These are phyloP conservation scores for Tetragnatha versicolor DNA, from an alignment of 1,140 invertebrate species.

Conservation along the genomic window DNA sequence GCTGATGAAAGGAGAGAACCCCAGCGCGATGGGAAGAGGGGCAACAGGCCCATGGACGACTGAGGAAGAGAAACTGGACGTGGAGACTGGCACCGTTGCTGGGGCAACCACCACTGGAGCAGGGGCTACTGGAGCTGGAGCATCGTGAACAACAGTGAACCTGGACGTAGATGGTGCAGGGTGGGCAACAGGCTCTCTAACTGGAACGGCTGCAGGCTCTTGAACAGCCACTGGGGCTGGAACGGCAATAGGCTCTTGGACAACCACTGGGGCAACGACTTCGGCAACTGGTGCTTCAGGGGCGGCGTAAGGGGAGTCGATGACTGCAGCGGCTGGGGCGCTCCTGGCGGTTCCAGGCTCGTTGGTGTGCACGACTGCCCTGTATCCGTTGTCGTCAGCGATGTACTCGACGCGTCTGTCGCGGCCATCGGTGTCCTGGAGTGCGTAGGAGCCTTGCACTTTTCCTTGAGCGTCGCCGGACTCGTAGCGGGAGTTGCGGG, in stretches of 20 bases:
- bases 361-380: conserved; percentile 58
- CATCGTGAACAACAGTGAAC: not conserved
- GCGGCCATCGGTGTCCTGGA: conserved; percentile 53
- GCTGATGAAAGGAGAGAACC: no score
- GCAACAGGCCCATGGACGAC: not conserved
- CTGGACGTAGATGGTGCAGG: not conserved
- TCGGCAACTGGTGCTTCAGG: conserved; percentile 3
- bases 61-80: not conserved
- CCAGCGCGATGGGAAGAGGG: not conserved
- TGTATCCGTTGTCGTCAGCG: conserved; percentile 57
- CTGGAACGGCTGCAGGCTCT: not conserved
- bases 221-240: not conserved
- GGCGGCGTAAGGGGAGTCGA: conserved; percentile 7
- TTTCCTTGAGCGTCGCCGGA: conserved; percentile 57
- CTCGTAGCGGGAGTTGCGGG: conserved; percentile 56
- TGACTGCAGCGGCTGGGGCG: conserved; percentile 52
- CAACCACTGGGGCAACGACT: not conserved
- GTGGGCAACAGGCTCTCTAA: not conserved
- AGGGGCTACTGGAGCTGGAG: conserved; percentile 1
- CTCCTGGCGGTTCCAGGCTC: conserved; percentile 58
- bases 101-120: not conserved
- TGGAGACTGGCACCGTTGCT: not conserved
- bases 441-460: conserved; percentile 28
- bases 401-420: conserved; percentile 56
- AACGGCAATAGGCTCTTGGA: not conserved